Conservation (phyloP, 35 echinoderm and acorn worm species). For the Hemicentrotus pulcherrimus region DNA sequence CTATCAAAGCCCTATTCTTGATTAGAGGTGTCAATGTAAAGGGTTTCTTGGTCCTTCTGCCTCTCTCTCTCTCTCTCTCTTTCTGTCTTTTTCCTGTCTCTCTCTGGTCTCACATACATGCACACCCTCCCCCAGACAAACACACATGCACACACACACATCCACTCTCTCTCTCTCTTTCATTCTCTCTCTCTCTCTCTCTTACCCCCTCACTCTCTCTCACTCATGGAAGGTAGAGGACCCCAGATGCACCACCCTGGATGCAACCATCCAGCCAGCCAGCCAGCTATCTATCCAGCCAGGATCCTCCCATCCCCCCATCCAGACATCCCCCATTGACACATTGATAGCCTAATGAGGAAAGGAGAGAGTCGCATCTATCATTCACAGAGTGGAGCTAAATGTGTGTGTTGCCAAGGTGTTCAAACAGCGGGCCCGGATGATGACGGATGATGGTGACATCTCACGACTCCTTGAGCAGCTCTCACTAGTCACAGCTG, state of each 20-base stretch:
- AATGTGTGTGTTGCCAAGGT: constrained; percentile 27
- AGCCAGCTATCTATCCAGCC: neutral
- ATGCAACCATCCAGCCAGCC: neutral
- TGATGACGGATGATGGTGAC: constrained; percentile 24
- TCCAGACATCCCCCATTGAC: constrained; percentile 33
- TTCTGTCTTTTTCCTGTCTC: neutral
- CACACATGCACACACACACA: no score
- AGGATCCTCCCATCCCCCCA: neutral
- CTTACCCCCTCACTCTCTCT: neutral
- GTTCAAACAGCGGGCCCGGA: neutral
- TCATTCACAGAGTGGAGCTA: constrained; percentile 13
- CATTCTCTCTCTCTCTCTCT: neutral
- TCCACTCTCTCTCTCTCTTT: neutral
- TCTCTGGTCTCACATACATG: neutral
- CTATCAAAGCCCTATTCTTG: neutral
- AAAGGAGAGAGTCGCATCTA: constrained; percentile 41
- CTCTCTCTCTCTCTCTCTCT: neutral
- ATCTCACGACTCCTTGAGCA: constrained; percentile 39
- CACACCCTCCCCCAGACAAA: no score
- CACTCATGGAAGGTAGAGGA: neutral
- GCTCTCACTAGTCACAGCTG: constrained; percentile 34
- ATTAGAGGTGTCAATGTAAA: no score
- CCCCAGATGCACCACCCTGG: neutral
- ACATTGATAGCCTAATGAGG: constrained; percentile 27
- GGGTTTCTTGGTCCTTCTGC: neutral